Percentiles rank a stretch among this genome's conserved stretches.
These are phyloP conservation scores for Dermatemys mawii DNA, from an alignment of 2,113 vertebrate genomes.

Conservation along the genomic window DNA sequence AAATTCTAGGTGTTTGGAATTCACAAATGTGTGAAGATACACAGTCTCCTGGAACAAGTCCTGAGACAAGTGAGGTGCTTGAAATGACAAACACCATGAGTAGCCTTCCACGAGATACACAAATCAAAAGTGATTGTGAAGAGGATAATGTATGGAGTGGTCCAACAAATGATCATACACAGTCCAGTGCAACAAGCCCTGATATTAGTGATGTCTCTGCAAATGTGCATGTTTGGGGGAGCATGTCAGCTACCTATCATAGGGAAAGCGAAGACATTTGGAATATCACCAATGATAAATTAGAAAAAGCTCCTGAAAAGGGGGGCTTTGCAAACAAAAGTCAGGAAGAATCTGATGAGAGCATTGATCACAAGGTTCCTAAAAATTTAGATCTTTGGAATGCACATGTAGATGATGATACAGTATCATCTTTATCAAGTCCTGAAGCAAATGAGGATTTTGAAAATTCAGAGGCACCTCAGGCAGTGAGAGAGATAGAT, in stretches of 20 bases:
- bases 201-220: slow-evolving; percentile 75
- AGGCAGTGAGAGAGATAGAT: slow-evolving; percentile 21
- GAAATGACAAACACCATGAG: slow-evolving; percentile 43
- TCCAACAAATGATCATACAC: slow-evolving; percentile 81
- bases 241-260: slow-evolving; percentile 11
- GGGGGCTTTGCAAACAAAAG: slow-evolving; percentile 16
- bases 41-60: slow-evolving; percentile 73
- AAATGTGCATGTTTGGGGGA: slow-evolving; percentile 68
- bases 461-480: slow-evolving; percentile 48
- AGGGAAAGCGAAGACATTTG: not conserved
- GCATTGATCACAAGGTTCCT: slow-evolving; percentile 53
- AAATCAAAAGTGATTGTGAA: slow-evolving; percentile 56
- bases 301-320: slow-evolving; percentile 31
- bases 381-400: slow-evolving; percentile 80
- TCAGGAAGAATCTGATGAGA: slow-evolving; percentile 52
- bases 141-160: slow-evolving; percentile 80
- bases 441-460: slow-evolving; percentile 75
- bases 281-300: slow-evolving; percentile 1
- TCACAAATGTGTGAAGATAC: slow-evolving; percentile 74
- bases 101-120: slow-evolving; percentile 28
- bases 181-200: slow-evolving; percentile 83
- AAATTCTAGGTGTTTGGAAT: slow-evolving; percentile 77
- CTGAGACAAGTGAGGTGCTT: slow-evolving; percentile 66
- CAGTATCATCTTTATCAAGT: slow-evolving; percentile 79
- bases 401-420: slow-evolving; percentile 76